phyloP scores from a whole-genome alignment of 2,113 vertebrate genomes.

The Boleophthalmus pectinirostris region DNA sequence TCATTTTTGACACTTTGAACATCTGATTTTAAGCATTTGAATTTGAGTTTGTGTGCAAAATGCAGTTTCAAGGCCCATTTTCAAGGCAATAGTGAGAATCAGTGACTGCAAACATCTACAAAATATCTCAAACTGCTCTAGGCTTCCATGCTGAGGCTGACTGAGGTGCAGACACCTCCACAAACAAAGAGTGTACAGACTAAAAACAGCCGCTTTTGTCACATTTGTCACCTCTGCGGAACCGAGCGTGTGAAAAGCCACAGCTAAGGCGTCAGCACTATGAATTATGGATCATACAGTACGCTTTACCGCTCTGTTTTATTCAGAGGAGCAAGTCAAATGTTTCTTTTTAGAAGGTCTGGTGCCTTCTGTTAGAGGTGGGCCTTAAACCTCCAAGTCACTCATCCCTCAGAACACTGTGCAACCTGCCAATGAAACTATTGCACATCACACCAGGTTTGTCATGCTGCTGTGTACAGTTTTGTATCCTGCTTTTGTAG shows the following conservation, averaged over 20 bases:
- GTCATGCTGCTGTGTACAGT: too few species aligned
- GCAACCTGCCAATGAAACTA: too few species aligned
- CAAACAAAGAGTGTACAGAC: background rate
- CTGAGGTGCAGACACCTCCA: conserved; percentile 12
- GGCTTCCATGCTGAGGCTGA: background rate
- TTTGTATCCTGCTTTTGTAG: too few species aligned
- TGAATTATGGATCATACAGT: conserved; percentile 27
- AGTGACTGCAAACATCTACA: background rate
- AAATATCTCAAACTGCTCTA: background rate
- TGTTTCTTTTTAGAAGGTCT: background rate
- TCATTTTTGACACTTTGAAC: too few species aligned
- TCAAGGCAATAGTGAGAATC: background rate
- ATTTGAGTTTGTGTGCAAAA: too few species aligned
- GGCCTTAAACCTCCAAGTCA: too few species aligned
- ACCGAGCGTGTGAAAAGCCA: conserved; percentile 49
- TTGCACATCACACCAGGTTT: too few species aligned
- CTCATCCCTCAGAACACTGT: too few species aligned
- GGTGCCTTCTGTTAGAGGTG: background rate
- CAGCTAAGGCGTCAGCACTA: conserved; percentile 48
- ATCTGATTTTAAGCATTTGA: too few species aligned
- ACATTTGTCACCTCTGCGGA: conserved; percentile 8
- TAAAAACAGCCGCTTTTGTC: conserved; percentile 26
- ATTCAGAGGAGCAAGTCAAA: conserved; percentile 51
- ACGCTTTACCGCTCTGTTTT: conserved; percentile 30
- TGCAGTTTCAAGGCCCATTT: background rate